These are phyloP conservation scores for Osmoderma eremita DNA, from an alignment of 2,888 invertebrate genomes.

Conservation along the genomic window DNA sequence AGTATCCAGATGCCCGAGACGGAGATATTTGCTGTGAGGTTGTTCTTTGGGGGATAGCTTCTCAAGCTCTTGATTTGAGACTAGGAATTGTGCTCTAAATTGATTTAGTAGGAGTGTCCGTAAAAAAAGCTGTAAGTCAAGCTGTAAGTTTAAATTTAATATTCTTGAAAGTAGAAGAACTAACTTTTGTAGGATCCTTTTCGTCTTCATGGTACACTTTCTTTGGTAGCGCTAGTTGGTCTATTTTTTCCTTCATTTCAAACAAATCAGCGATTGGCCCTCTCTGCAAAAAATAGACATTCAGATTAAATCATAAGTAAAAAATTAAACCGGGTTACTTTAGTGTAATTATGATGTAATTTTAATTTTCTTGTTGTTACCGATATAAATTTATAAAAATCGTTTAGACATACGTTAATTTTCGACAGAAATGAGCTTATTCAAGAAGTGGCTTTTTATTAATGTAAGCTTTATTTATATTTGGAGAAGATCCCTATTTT, in stretches of 20 bases:
- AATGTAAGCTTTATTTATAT: no score
- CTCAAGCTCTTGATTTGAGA: neutral
- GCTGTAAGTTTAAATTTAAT: no score
- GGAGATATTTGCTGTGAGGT: slow-evolving; percentile 34
- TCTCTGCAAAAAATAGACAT: slow-evolving; percentile 40
- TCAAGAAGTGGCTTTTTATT: no score
- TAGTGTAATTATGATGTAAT: no score
- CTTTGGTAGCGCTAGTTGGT: slow-evolving; percentile 44
- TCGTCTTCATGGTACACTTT: slow-evolving; percentile 45
- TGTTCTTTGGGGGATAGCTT: slow-evolving; percentile 24
- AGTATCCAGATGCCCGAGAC: neutral
- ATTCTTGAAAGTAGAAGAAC: neutral
- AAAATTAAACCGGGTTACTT: no score
- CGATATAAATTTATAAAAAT: no score
- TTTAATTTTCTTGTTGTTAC: no score
- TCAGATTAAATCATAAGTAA: neutral
- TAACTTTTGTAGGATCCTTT: slow-evolving; percentile 46
- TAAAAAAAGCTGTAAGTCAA: slow-evolving; percentile 10
- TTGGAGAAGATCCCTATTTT: no score
- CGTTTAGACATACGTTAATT: no score
- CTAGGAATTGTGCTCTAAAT: neutral
- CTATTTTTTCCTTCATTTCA: slow-evolving; percentile 38
- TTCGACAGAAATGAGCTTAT: no score
- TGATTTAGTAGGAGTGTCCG: slow-evolving; percentile 20
- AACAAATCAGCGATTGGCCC: slow-evolving; percentile 44